Evolutionary conservation across 2,888 invertebrate genomes (phyloP), one percentile per base, ranked within the genome.

Genomic region (Dolichopus griseipennis): DNA sequence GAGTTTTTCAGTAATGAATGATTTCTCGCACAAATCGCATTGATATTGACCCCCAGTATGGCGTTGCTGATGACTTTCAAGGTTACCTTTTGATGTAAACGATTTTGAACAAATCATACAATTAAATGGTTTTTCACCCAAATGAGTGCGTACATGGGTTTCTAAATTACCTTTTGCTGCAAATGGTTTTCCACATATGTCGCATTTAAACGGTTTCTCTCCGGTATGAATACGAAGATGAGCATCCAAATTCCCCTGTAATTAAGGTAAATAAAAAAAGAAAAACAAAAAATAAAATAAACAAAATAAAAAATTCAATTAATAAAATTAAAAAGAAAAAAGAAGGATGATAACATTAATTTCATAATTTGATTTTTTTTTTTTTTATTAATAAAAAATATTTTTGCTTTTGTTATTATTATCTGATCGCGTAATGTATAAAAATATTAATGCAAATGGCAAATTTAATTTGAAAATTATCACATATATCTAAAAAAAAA

Each of bases 121-220:
- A 63, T 63, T 63, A 63, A 63, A 63, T 63, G 63, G 63, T 27
- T 63, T 22, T 27, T 63, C 63, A 27, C 27, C 27, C 27, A 63
- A 63, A 63, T 63, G 63, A 27, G 63, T 63, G 22, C 27, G 22
- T 18, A 22, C 27, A 63, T 63, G 63, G 22, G 63, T 27, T 27
- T 22, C 22, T 63, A 63, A 63, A 63, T 63, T 63, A 63, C 63
- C 63, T 18, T 22, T 27, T 63, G 63, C 27, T 27, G 22, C 27
- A 63, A 63, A 63, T 63, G 63, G 27, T 27, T 63, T 63, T 27
- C 63, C 63, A 63, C 63, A 63, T 15, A 63, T 63, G 22, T 63
- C 63, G 27, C 63, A 63, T 63, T 63, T 27, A 63, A 27, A 63
- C 9, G 63, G 63, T 63, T 63, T 63, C 27, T 63, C 63, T 15